phyloP scores from a whole-genome alignment of 1,140 invertebrate species.

The Theocolax elegans region DNA sequence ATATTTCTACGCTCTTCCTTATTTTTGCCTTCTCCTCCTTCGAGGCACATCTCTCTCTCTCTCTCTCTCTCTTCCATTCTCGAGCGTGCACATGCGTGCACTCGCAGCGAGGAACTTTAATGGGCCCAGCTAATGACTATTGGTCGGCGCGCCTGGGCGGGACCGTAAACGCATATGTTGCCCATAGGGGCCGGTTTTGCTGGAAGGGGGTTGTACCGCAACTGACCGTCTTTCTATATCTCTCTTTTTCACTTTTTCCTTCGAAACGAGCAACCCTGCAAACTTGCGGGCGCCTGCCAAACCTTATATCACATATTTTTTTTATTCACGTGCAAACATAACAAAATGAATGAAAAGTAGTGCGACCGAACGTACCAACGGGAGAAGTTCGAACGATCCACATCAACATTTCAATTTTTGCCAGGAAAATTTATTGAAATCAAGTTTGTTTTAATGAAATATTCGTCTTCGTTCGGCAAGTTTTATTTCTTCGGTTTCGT shows the following conservation, averaged over 20 bases:
- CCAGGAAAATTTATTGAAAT: neutral
- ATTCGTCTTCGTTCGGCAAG: neutral
- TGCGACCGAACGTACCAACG: no score
- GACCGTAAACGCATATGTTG: conserved; percentile 51
- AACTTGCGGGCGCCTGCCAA: no score
- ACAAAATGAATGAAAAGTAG: conserved; percentile 16
- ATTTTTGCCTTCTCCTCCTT: conserved; percentile 24
- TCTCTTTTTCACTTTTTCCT: neutral
- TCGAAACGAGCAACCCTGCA: neutral
- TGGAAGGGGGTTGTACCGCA: conserved; percentile 29
- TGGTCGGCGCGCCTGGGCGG: conserved; percentile 67
- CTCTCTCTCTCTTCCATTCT: neutral
- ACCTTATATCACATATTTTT: no score
- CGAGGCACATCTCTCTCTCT: conserved; percentile 10
- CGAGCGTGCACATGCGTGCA: conserved; percentile 50
- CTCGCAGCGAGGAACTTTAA: conserved; percentile 60
- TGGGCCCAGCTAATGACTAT: conserved; percentile 69
- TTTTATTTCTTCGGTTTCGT: no score
- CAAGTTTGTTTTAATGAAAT: neutral
- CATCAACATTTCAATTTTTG: neutral
- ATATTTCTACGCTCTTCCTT: conserved; percentile 19
- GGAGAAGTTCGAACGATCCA: neutral
- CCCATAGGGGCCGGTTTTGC: conserved; percentile 26
- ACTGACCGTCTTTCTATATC: neutral
- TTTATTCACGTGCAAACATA: no score